Percentiles rank a stretch among this genome's conserved stretches.
Evolutionary conservation across 92 coral and sea anemone genomes (phyloP).

Genomic region (Zoanthus gigantus): DNA sequence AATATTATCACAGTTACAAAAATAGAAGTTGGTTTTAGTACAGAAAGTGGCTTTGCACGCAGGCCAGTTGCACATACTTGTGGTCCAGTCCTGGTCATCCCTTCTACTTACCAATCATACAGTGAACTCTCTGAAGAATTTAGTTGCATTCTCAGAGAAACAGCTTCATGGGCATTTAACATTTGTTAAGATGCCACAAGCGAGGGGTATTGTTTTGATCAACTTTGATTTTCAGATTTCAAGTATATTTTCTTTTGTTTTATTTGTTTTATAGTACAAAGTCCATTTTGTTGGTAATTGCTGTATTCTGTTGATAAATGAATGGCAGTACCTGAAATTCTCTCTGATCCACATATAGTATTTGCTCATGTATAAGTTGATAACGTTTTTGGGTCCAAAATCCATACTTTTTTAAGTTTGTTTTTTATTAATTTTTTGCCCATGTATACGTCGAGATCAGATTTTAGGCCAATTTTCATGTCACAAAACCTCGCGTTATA

Average conservation of each 20-base stretch:
- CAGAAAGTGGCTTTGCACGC: constrained; percentile 29
- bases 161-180: constrained; percentile 1
- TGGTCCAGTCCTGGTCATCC: constrained; percentile 52
- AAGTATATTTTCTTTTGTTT: constrained; percentile 1
- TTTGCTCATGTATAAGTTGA: neutral
- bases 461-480: no score
- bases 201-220: neutral
- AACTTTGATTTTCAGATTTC: neutral
- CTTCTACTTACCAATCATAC: constrained; percentile 53
- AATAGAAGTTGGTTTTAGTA: constrained; percentile 50
- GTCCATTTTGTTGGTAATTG: neutral
- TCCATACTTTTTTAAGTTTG: neutral
- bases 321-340: neutral
- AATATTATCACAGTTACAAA: constrained; percentile 37
- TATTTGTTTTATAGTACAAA: neutral
- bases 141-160: constrained; percentile 44
- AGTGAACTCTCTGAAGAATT: constrained; percentile 53
- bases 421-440: neutral
- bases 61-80: constrained; percentile 64
- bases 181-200: neutral
- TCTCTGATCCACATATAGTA: neutral
- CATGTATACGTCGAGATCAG: no score
- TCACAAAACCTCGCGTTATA: no score
- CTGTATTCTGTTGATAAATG: neutral
- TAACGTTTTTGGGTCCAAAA: neutral